Evolutionary conservation across 2,888 invertebrate genomes (phyloP).

Genomic region (Phyllotreta striolata): DNA sequence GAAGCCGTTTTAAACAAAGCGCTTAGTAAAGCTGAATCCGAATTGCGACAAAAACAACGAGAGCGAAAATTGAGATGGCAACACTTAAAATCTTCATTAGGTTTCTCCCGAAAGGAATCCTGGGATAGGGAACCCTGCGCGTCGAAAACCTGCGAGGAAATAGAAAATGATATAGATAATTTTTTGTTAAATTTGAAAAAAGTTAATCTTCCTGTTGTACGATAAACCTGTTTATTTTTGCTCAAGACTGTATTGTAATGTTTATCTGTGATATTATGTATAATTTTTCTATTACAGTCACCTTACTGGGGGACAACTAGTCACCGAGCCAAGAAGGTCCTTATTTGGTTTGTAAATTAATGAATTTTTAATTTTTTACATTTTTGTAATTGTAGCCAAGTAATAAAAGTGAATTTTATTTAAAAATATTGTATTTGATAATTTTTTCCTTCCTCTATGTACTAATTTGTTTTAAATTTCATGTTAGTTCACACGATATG

Average conservation of each 20-base stretch:
- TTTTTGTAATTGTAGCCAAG: constrained; percentile 44
- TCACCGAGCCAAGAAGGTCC: constrained; percentile 45
- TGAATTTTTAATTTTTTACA: constrained; percentile 41
- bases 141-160: constrained; percentile 62
- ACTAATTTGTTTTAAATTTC: constrained; percentile 56
- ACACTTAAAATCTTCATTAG: constrained; percentile 48
- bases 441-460: constrained; percentile 39
- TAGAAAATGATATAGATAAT: constrained; percentile 68
- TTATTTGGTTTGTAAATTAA: constrained; percentile 58
- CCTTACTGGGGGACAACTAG: constrained; percentile 47
- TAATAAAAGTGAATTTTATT: constrained; percentile 41
- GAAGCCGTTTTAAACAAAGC: constrained; percentile 72
- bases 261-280: constrained; percentile 59
- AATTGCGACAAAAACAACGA: constrained; percentile 69
- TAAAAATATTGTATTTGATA: constrained; percentile 33
- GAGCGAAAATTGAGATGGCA: constrained; percentile 69
- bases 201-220: constrained; percentile 64
- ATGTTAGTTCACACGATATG: constrained; percentile 51
- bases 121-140: constrained; percentile 45
- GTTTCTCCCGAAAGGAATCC: constrained; percentile 32
- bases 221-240: constrained; percentile 49
- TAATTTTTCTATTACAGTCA: constrained; percentile 60
- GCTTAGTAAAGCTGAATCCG: constrained; percentile 67
- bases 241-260: constrained; percentile 45
- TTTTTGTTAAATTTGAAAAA: constrained; percentile 72